These are phyloP conservation scores for Tilapia sparmanii DNA, from an alignment of 2,113 vertebrate species.

Conservation along the genomic window DNA sequence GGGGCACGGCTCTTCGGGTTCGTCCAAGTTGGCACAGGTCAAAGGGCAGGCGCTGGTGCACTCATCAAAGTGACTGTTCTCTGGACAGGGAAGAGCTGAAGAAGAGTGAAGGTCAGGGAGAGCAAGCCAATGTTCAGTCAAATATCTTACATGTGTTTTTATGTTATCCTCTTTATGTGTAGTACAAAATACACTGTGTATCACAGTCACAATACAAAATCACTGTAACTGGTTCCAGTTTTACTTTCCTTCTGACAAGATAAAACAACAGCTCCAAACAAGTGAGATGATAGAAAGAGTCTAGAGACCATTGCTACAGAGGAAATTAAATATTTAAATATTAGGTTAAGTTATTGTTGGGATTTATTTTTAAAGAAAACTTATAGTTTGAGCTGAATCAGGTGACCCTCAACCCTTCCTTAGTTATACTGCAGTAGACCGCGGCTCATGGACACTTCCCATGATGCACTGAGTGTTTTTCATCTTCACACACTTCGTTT, in stretches of 20 bases:
- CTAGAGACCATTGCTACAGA: neutral
- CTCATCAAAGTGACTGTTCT: conserved; percentile 94
- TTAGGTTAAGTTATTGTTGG: neutral
- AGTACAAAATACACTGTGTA: neutral
- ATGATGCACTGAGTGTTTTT: neutral
- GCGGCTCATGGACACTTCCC: rapidly evolving
- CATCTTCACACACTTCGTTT: rapidly evolving
- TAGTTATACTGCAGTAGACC: neutral
- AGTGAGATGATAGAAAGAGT: neutral
- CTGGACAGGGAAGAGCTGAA: conserved; percentile 87
- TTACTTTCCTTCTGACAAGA: rapidly evolving
- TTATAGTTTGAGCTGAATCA: neutral
- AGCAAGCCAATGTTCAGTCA: neutral
- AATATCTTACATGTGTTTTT: neutral
- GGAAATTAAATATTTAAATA: neutral
- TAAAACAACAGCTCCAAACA: neutral
- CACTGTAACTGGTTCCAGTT: neutral
- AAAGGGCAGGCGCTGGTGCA: conserved; percentile 82
- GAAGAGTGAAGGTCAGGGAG: neutral
- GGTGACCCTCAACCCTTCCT: neutral
- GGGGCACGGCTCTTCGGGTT: conserved; percentile 73
- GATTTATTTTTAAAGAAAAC: neutral
- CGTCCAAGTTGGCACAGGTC: conserved; percentile 82
- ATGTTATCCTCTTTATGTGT: neutral
- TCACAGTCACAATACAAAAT: neutral